These are phyloP conservation scores for Argya squamiceps DNA, from an alignment of 2,797 vertebrate genomes.

Conservation along the genomic window DNA sequence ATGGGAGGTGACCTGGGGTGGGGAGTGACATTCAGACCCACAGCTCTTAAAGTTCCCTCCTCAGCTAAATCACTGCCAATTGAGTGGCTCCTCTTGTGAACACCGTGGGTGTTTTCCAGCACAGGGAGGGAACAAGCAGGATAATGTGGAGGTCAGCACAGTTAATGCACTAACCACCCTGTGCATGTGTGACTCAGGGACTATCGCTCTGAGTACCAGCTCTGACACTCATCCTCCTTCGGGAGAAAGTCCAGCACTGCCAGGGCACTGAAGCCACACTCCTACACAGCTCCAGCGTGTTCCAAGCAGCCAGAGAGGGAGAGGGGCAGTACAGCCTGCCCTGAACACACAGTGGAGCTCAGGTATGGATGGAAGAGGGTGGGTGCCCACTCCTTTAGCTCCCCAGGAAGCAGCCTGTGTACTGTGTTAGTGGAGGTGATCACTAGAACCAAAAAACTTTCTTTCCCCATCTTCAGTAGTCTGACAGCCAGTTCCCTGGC, in stretches of 20 bases:
- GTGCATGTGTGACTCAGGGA: not conserved
- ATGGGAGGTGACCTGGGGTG: not conserved
- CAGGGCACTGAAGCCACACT: not conserved
- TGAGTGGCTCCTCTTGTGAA: not conserved
- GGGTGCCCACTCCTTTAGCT: no score
- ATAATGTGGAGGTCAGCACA: fast-evolving
- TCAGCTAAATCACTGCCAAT: not conserved
- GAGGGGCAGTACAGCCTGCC: fast-evolving
- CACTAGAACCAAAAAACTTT: not conserved
- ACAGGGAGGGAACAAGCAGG: fast-evolving
- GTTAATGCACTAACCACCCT: not conserved
- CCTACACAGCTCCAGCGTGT: not conserved
- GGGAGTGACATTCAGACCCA: not conserved
- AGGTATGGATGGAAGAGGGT: fast-evolving
- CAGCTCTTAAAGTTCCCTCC: not conserved
- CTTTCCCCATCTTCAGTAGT: not conserved
- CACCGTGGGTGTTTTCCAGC: fast-evolving
- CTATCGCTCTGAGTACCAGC: not conserved
- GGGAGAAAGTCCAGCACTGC: not conserved
- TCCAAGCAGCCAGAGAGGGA: fast-evolving
- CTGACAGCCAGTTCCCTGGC: not conserved
- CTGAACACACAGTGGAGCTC: not conserved
- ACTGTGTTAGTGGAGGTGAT: fast-evolving
- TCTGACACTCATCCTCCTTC: not conserved
- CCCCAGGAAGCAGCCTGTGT: not conserved